These are phyloP conservation scores for Meteorus colon DNA, from an alignment of 2,888 invertebrate genomes.

Conservation along the genomic window DNA sequence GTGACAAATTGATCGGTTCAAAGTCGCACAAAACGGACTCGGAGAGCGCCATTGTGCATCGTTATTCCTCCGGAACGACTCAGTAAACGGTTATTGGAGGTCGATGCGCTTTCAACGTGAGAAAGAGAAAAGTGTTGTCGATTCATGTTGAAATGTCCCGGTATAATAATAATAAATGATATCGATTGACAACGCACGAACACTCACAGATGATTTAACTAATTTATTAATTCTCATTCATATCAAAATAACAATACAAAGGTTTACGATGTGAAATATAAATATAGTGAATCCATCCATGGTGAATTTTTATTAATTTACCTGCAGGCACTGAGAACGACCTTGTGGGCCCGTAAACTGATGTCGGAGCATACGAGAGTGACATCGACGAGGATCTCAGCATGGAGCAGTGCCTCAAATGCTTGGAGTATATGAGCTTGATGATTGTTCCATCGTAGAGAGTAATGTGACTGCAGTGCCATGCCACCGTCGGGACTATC, in stretches of 20 bases:
- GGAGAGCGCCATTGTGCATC: conserved; percentile 31
- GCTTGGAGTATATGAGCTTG: conserved; percentile 90
- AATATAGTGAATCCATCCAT: not conserved
- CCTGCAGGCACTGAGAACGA: conserved; percentile 88
- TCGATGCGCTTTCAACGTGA: conserved; percentile 31
- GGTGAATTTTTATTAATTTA: conserved; percentile 54
- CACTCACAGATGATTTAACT: not conserved
- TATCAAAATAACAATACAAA: not conserved
- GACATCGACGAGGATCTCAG: conserved; percentile 90
- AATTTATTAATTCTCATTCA: not conserved
- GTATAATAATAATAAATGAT: conserved; percentile 1
- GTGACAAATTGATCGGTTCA: conserved; percentile 34
- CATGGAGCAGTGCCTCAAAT: conserved; percentile 90
- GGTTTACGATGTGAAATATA: not conserved
- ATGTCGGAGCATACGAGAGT: conserved; percentile 91
- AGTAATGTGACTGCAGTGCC: conserved; percentile 86
- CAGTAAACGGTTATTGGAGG: conserved; percentile 30
- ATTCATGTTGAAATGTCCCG: conserved; percentile 2
- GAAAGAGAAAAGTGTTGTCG: conserved; percentile 8
- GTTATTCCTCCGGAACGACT: conserved; percentile 34
- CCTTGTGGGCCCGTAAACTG: conserved; percentile 91
- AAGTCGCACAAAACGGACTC: conserved; percentile 31
- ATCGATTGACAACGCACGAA: not conserved
- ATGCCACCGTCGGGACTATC: conserved; percentile 69
- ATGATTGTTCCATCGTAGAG: conserved; percentile 95